phyloP scores from a whole-genome alignment of 2,113 vertebrate species.

The Isurus oxyrinchus region DNA sequence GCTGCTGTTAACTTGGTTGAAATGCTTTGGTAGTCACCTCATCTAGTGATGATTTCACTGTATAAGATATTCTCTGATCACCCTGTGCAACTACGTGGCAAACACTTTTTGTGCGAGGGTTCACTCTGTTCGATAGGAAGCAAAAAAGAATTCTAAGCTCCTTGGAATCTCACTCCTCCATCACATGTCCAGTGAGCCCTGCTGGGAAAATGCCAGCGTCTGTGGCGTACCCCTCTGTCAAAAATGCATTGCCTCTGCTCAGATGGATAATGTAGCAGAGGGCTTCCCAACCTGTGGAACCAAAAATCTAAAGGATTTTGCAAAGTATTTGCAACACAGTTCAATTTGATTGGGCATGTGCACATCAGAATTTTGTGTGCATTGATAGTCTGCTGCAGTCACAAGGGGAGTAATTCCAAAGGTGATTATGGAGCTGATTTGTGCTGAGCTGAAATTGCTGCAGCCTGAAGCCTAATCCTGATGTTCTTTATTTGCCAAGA shows the following conservation, averaged over 20 bases:
- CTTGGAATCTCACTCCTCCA: not conserved
- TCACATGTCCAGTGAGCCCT: not conserved
- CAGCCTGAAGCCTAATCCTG: not conserved
- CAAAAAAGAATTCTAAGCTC: not conserved
- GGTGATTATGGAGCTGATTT: not conserved
- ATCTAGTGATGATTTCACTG: not conserved
- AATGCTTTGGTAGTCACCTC: not conserved
- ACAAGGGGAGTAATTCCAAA: not conserved
- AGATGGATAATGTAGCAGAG: not conserved
- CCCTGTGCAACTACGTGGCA: not conserved
- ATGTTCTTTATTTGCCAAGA: not conserved
- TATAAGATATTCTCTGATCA: not conserved
- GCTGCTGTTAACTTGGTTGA: not conserved
- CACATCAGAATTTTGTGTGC: not conserved
- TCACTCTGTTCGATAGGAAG: not conserved
- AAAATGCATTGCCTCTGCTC: not conserved
- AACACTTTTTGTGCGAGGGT: not conserved
- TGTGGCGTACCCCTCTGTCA: not conserved
- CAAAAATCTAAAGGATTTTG: not conserved
- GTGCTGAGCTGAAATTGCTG: not conserved
- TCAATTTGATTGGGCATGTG: not conserved
- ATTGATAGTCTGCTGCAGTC: not conserved
- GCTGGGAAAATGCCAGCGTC: not conserved
- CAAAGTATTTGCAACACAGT: not conserved
- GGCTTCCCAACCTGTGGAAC: not conserved